These are phyloP conservation scores for Takifugu rubripes DNA, from an alignment of 2,797 vertebrate genomes.

Conservation along the genomic window DNA sequence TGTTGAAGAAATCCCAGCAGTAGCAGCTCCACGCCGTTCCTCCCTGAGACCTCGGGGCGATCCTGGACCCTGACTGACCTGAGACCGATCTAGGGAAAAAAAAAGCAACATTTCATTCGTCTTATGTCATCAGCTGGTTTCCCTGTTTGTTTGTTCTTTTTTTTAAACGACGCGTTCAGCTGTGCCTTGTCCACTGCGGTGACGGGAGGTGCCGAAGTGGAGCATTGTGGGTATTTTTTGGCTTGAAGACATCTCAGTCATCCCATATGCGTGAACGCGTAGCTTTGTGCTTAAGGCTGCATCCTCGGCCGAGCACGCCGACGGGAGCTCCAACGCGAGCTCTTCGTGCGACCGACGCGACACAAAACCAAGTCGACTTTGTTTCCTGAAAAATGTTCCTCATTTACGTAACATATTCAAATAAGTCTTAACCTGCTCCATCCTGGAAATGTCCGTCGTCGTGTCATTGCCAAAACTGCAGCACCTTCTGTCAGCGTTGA, in stretches of 20 bases:
- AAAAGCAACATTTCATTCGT: conserved; percentile 31
- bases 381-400: neutral
- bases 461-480: conserved; percentile 24
- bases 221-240: conserved; percentile 39
- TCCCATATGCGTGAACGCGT: conserved; percentile 24
- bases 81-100: conserved; percentile 20
- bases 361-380: conserved; percentile 1
- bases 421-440: conserved; percentile 14
- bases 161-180: conserved; percentile 40
- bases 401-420: conserved; percentile 3
- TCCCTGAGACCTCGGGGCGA: conserved; percentile 37
- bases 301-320: conserved; percentile 10
- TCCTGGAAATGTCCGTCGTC: conserved; percentile 13
- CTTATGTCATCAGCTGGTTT: conserved; percentile 33
- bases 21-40: conserved; percentile 53
- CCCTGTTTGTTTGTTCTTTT: conserved; percentile 23
- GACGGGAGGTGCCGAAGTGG: conserved; percentile 40
- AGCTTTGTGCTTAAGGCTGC: conserved; percentile 16
- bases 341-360: conserved; percentile 9
- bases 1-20: conserved; percentile 80
- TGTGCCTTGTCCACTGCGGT: conserved; percentile 69
- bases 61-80: conserved; percentile 37
- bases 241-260: conserved; percentile 40
- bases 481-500: conserved; percentile 32
- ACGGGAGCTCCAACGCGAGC: conserved; percentile 15